phyloP scores from a whole-genome alignment of 1,140 invertebrate species.

The Drosophila nikananu region DNA sequence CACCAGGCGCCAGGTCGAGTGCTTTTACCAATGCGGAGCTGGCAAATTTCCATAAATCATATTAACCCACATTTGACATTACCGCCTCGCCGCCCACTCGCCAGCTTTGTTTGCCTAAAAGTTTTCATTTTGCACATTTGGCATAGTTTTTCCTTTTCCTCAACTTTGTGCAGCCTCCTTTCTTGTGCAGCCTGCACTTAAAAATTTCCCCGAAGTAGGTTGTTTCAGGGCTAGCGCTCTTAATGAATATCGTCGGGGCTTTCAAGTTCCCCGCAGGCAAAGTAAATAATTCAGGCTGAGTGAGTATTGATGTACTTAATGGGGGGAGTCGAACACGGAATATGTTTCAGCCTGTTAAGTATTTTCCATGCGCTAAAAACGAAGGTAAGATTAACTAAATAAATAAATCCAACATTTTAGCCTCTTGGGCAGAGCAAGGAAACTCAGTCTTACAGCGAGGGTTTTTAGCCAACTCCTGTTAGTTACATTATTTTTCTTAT shows the following conservation, averaged over 20 bases:
- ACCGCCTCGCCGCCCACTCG: not conserved
- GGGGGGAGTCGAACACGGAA: slow-evolving; percentile 7
- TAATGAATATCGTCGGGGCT: slow-evolving; percentile 31
- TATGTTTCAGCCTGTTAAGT: slow-evolving; percentile 15
- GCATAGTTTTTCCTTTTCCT: slow-evolving; percentile 35
- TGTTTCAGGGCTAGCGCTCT: slow-evolving; percentile 17
- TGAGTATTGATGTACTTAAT: slow-evolving; percentile 31
- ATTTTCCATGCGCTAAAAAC: not conserved
- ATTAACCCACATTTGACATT: slow-evolving; percentile 74
- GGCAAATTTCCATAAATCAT: slow-evolving; percentile 76
- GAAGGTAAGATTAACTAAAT: not conserved
- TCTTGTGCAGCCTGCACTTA: slow-evolving; percentile 32
- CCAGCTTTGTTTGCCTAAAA: slow-evolving; percentile 51
- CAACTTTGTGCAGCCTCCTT: slow-evolving; percentile 27
- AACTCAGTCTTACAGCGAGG: not conserved
- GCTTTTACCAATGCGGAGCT: slow-evolving; percentile 60
- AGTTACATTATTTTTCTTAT: too few relatives aligned
- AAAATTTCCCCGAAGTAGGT: slow-evolving; percentile 17
- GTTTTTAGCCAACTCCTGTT: too few relatives aligned
- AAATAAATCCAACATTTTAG: not conserved
- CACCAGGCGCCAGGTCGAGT: slow-evolving; percentile 34
- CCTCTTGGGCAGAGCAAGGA: too few relatives aligned
- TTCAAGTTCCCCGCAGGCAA: not conserved
- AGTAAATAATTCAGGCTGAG: slow-evolving; percentile 41
- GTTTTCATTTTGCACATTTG: slow-evolving; percentile 56